Percentiles rank a stretch among this genome's conserved stretches.
phyloP scores from a whole-genome alignment of 2,113 vertebrate genomes.

The Promerops cafer region DNA sequence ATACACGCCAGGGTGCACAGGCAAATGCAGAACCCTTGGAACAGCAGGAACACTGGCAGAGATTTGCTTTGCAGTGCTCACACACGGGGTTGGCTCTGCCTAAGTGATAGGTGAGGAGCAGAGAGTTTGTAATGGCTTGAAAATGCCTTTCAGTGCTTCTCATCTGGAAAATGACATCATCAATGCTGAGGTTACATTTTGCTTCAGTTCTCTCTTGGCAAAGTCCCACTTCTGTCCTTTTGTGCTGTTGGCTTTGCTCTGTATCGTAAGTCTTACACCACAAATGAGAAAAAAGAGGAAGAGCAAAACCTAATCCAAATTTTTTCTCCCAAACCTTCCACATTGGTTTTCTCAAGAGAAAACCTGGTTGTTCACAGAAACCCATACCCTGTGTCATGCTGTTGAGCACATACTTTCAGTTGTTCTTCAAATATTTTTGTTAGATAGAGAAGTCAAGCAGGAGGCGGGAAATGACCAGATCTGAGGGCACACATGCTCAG shows the following conservation, averaged over 20 bases:
- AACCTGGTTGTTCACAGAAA: not conserved
- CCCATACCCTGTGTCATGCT: not conserved
- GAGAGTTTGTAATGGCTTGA: not conserved
- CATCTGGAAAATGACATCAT: not conserved
- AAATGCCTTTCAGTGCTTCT: not conserved
- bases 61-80: not conserved
- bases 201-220: not conserved
- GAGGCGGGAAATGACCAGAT: not conserved
- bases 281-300: not conserved
- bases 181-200: not conserved
- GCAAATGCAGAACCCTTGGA: not conserved
- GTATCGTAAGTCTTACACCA: accelerated
- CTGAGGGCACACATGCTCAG: not conserved
- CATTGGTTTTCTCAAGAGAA: not conserved
- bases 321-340: not conserved
- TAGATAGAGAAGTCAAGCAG: not conserved
- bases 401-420: not conserved
- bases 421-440: constrained; percentile 2
- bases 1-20: accelerated
- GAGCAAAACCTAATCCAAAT: not conserved
- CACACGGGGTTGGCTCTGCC: not conserved
- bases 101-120: not conserved
- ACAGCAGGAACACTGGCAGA: not conserved
- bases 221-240: not conserved
- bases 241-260: not conserved